Conservation (phyloP, 2,888 invertebrate genomes). For the Acrobasis repandana region DNA sequence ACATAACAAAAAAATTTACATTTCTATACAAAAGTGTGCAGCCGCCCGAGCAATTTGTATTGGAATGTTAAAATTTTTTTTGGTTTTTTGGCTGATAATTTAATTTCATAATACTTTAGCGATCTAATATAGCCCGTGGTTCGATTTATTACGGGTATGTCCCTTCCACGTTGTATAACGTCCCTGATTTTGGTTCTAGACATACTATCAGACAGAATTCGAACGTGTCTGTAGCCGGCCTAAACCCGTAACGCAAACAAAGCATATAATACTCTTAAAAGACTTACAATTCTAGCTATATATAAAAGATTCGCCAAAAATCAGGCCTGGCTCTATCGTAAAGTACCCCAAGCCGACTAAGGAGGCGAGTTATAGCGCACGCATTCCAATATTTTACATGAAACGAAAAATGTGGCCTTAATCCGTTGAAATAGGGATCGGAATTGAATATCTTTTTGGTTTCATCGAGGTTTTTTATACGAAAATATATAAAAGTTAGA, state of each 20-base stretch:
- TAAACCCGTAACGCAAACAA: neutral
- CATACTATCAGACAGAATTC: neutral
- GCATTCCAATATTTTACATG: constrained; percentile 19
- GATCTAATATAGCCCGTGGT: too few relatives aligned
- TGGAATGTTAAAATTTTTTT: too few relatives aligned
- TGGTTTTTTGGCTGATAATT: too few relatives aligned
- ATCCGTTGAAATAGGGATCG: constrained; percentile 8
- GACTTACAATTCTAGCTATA: constrained; percentile 17
- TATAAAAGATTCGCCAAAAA: constrained; percentile 29
- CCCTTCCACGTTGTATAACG: too few relatives aligned
- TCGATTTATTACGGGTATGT: too few relatives aligned
- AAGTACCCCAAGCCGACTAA: constrained; percentile 26
- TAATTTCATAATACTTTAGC: too few relatives aligned
- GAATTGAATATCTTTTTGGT: constrained; percentile 5
- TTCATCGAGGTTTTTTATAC: neutral
- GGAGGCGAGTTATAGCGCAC: constrained; percentile 24
- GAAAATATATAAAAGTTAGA: neutral
- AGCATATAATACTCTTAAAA: neutral
- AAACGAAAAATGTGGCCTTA: constrained; percentile 10
- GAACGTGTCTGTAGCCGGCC: neutral
- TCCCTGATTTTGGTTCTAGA: too few relatives aligned
- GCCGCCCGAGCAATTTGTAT: too few relatives aligned
- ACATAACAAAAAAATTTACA: too few relatives aligned
- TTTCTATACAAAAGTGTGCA: too few relatives aligned
- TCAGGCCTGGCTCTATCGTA: constrained; percentile 28